These are phyloP conservation scores for Cantharis rustica DNA, from an alignment of 2,888 invertebrate genomes.

Conservation along the genomic window DNA sequence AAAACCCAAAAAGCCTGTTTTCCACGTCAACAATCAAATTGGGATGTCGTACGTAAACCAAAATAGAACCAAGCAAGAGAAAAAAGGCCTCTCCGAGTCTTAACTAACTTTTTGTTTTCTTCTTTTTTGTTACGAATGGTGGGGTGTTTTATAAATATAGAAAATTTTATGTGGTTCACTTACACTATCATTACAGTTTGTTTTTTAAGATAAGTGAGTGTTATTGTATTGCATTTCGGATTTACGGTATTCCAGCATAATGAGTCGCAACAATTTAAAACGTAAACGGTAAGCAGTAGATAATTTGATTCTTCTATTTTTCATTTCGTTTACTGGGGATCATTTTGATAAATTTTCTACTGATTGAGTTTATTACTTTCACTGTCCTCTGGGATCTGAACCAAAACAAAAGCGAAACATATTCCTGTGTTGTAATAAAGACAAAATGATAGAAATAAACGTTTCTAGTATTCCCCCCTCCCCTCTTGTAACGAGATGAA, in stretches of 20 bases:
- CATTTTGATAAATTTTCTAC: neutral
- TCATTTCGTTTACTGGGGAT: neutral
- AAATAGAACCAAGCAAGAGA: conserved; percentile 32
- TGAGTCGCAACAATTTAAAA: conserved; percentile 3
- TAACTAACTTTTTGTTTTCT: conserved; percentile 34
- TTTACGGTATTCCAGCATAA: neutral
- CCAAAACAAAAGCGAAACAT: neutral
- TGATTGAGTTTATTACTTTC: neutral
- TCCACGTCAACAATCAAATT: neutral
- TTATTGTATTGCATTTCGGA: conserved; percentile 3
- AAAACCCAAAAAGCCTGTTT: neutral
- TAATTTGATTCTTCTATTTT: no score
- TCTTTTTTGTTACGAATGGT: conserved; percentile 28
- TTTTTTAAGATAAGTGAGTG: conserved; percentile 10
- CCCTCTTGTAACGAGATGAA: no score
- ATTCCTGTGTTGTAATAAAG: no score
- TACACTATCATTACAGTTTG: conserved; percentile 8
- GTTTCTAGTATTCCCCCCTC: no score
- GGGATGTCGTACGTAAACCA: conserved; percentile 9
- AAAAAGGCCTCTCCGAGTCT: conserved; percentile 29
- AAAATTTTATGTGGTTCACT: conserved; percentile 17
- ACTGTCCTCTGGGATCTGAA: neutral
- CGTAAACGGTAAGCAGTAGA: conserved; percentile 21
- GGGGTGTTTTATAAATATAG: conserved; percentile 44
- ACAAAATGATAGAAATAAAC: no score